A percentile compares a stretch with the other conserved stretches of the same genome.
These are phyloP conservation scores for Sakesphorus luctuosus DNA, from an alignment of 2,113 vertebrate genomes.

Conservation along the genomic window DNA sequence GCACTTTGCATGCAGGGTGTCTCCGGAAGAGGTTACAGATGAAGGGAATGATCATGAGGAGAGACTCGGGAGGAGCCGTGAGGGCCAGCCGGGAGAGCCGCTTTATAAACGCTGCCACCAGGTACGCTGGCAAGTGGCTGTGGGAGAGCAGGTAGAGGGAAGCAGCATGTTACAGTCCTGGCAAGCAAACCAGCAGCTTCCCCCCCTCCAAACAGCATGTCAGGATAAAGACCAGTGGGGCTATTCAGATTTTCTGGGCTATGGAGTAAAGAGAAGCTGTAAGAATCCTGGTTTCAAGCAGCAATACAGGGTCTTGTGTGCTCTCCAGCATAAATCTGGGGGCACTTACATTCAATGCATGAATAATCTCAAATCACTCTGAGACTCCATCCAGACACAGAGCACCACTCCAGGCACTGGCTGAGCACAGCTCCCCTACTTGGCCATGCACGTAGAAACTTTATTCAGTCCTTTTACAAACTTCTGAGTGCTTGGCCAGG, in stretches of 20 bases:
- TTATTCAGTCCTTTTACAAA: neutral
- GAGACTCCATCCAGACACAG: neutral
- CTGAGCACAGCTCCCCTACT: neutral
- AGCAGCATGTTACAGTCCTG: neutral
- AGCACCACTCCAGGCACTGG: neutral
- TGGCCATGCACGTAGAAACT: rapidly evolving
- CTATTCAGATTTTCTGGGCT: neutral
- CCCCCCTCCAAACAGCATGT: rapidly evolving
- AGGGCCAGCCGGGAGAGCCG: conserved; percentile 89
- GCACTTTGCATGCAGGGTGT: conserved; percentile 87
- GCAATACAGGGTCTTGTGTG: rapidly evolving
- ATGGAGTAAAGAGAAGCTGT: neutral
- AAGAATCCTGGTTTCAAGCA: neutral
- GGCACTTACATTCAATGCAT: neutral
- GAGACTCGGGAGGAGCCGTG: conserved; percentile 85
- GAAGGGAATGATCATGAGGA: conserved; percentile 91
- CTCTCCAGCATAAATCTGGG: neutral
- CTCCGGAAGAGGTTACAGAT: conserved; percentile 92
- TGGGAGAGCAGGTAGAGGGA: neutral
- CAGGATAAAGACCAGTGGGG: neutral
- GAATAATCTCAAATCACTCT: neutral
- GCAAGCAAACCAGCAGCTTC: neutral
- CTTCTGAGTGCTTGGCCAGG: neutral
- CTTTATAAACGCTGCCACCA: conserved; percentile 94
- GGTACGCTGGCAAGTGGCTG: conserved; percentile 91